phyloP scores from a whole-genome alignment of 1,140 invertebrate species.

The Neelides sp. region DNA sequence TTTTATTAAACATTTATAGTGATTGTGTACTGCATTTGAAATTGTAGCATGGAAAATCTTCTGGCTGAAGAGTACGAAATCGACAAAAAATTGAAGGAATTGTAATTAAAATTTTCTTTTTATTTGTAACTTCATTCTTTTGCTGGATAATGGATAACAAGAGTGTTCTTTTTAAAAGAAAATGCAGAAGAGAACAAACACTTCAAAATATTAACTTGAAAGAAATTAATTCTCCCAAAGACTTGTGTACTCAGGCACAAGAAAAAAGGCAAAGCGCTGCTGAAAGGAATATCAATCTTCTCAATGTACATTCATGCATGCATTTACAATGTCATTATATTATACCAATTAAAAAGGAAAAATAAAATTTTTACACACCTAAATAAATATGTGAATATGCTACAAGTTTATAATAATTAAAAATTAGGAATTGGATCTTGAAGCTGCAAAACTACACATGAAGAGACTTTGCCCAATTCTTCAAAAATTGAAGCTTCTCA shows the following conservation, averaged over 20 bases:
- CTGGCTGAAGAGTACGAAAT: slow-evolving; percentile 5
- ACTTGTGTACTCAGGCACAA: not conserved
- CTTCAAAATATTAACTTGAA: too few species aligned
- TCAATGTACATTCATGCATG: not conserved
- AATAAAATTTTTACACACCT: too few species aligned
- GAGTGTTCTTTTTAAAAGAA: too few species aligned
- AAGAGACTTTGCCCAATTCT: slow-evolving; percentile 12
- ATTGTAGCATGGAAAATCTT: slow-evolving; percentile 10
- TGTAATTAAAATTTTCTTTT: slow-evolving; percentile 6
- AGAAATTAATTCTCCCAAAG: slow-evolving; percentile 2
- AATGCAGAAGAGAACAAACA: too few species aligned
- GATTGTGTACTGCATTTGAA: too few species aligned
- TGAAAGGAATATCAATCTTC: slow-evolving; percentile 1
- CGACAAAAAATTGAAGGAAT: slow-evolving; percentile 2
- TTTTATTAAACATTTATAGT: too few species aligned
- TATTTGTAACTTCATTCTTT: too few species aligned
- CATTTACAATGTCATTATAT: not conserved
- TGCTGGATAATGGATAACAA: too few species aligned
- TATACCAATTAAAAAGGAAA: slow-evolving; percentile 1
- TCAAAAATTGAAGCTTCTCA: slow-evolving; percentile 9
- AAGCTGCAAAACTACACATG: slow-evolving; percentile 15
- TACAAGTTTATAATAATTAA: too few species aligned
- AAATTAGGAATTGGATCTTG: slow-evolving; percentile 21
- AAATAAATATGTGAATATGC: too few species aligned
- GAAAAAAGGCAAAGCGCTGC: not conserved